phyloP scores from a whole-genome alignment of 2,888 invertebrate genomes.

The Timandra comae region DNA sequence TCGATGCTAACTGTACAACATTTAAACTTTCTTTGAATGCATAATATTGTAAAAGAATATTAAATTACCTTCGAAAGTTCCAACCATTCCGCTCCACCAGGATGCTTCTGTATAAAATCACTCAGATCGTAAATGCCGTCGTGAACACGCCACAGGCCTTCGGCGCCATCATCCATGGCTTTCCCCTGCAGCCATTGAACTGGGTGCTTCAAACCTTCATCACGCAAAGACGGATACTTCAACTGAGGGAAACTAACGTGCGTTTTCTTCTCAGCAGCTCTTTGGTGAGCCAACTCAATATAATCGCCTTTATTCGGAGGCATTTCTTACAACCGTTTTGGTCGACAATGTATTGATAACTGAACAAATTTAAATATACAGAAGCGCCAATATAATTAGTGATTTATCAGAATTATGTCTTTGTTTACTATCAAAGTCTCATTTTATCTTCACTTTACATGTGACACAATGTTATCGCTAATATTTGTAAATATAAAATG shows the following conservation, averaged over 20 bases:
- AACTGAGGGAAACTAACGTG: conserved; percentile 74
- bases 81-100: conserved; percentile 89
- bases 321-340: too few relatives aligned
- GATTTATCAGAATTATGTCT: too few relatives aligned
- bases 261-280: conserved; percentile 49
- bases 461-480: too few relatives aligned
- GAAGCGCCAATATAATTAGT: too few relatives aligned
- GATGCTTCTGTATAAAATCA: conserved; percentile 86
- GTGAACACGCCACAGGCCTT: conserved; percentile 86
- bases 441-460: too few relatives aligned
- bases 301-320: conserved; percentile 41
- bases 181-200: conserved; percentile 80
- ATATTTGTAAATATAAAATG: too few relatives aligned
- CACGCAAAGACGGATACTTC: conserved; percentile 68
- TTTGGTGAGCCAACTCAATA: conserved; percentile 39
- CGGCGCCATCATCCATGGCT: conserved; percentile 81
- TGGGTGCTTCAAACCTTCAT: conserved; percentile 57
- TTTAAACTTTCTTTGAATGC: not conserved
- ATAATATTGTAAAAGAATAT: not conserved
- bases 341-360: too few relatives aligned
- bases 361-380: too few relatives aligned
- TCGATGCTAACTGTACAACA: too few relatives aligned
- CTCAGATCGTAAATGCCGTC: conserved; percentile 90
- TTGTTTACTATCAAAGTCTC: too few relatives aligned
- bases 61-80: conserved; percentile 77